Evolutionary conservation across 2,888 invertebrate genomes (phyloP).

Genomic region (Neoscelio sp.): DNA sequence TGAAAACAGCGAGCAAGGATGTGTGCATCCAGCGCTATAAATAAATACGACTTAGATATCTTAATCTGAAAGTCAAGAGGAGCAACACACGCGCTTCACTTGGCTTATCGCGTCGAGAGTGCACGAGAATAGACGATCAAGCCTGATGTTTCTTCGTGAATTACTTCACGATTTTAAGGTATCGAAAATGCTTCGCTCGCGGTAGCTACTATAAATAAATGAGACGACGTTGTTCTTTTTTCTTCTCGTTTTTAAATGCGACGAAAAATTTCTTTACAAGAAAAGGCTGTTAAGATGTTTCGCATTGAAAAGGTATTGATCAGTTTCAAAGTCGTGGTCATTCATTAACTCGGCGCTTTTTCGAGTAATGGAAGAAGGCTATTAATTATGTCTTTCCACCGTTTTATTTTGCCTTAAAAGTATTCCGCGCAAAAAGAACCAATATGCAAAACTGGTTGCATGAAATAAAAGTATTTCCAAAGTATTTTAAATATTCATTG

Average conservation of each 20-base stretch:
- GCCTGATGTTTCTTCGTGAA: constrained; percentile 52
- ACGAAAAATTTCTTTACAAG: constrained; percentile 7
- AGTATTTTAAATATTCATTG: no score
- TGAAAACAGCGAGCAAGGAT: constrained; percentile 32
- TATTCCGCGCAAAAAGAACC: not conserved
- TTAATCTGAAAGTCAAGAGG: constrained; percentile 60
- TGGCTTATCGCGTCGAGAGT: constrained; percentile 66
- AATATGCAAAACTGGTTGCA: no score
- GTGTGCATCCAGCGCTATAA: constrained; percentile 56
- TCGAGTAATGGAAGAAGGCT: constrained; percentile 24
- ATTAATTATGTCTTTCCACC: constrained; percentile 17
- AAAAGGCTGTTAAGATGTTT: constrained; percentile 5
- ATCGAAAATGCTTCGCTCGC: constrained; percentile 13
- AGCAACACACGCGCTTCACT: constrained; percentile 57
- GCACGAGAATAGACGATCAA: constrained; percentile 67
- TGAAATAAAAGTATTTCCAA: no score
- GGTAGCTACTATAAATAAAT: constrained; percentile 39
- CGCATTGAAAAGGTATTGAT: constrained; percentile 11
- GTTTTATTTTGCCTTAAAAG: not conserved
- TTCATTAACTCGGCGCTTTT: constrained; percentile 19
- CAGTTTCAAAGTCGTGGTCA: constrained; percentile 12
- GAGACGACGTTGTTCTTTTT: not conserved
- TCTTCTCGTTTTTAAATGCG: not conserved
- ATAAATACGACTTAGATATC: constrained; percentile 61
- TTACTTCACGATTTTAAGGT: constrained; percentile 39